phyloP scores from a whole-genome alignment of 2,113 vertebrate species.

The mouse (Mus musculus) region GRCm39 chr1:37975001-37975500 shows the following conservation, averaged over 20 bases:
- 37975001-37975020: neutral
- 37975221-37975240: neutral
- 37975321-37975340: neutral
- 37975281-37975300: slow-evolving; percentile 9
- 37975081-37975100: neutral
- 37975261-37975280: slow-evolving; percentile 42
- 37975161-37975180: neutral
- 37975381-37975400: neutral
- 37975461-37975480: slow-evolving; percentile 40
- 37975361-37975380: neutral
- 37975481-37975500: neutral
- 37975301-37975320: slow-evolving; percentile 23
- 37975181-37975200: neutral
- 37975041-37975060: neutral
- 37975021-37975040: neutral
- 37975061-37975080: neutral
- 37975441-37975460: slow-evolving; percentile 20
- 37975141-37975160: neutral
- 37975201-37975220: slow-evolving; percentile 42
- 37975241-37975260: slow-evolving; percentile 1
- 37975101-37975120: neutral
- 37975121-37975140: neutral
- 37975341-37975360: neutral
- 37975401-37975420: neutral
- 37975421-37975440: neutral